Evolutionary conservation across 2,797 vertebrate species (phyloP).

Genomic region (Coccyzus lansbergi): DNA sequence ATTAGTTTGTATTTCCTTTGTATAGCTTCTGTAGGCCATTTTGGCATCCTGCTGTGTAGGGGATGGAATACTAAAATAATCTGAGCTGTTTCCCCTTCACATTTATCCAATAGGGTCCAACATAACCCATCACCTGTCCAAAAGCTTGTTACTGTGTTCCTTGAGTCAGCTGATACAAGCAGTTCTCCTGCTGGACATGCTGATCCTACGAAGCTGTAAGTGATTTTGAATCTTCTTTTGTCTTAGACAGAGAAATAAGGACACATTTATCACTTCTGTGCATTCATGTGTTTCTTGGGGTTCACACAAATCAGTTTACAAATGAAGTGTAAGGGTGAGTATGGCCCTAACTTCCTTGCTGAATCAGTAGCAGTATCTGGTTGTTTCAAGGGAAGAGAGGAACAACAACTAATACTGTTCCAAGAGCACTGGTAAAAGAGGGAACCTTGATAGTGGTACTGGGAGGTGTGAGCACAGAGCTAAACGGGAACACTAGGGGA

Average conservation of each 20-base stretch:
- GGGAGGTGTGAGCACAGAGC: background rate
- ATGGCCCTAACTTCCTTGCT: background rate
- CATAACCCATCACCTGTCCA: constrained; percentile 9
- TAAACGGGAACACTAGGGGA: background rate
- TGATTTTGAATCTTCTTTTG: background rate
- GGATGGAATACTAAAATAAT: constrained; percentile 6
- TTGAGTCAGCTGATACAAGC: constrained; percentile 1
- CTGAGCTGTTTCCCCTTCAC: background rate
- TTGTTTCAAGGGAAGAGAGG: background rate
- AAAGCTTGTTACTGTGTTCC: background rate
- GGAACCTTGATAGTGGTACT: background rate
- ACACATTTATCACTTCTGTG: background rate
- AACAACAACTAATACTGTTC: background rate
- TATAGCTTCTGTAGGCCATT: background rate
- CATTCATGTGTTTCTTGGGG: background rate
- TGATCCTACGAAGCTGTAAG: background rate
- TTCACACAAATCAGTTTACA: background rate
- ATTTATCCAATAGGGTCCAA: background rate
- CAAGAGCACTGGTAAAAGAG: background rate
- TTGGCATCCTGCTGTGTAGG: background rate
- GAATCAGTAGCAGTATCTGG: background rate
- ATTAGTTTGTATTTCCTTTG: background rate
- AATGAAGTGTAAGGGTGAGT: background rate
- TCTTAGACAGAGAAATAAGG: background rate
- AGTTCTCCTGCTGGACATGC: background rate